A percentile compares a stretch with the other conserved stretches of the same genome.
phyloP scores from a whole-genome alignment of 2,113 vertebrate species.

The Aramus guarauna region DNA sequence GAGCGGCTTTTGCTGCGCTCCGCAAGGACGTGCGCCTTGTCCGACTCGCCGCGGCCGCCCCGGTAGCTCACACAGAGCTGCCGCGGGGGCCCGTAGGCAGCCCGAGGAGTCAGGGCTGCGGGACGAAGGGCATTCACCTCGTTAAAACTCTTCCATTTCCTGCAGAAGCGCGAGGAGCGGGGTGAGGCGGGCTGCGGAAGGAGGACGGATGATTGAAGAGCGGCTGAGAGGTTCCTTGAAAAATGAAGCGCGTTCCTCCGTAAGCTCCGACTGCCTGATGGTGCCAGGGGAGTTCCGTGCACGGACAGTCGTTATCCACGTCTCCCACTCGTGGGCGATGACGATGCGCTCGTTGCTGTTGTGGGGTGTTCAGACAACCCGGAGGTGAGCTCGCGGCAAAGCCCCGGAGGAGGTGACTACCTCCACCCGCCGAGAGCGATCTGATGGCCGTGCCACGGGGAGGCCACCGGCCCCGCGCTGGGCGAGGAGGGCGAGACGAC shows the following conservation, averaged over 20 bases:
- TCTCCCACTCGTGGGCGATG: background rate
- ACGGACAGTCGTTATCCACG: accelerated
- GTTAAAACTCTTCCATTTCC: background rate
- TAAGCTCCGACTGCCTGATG: background rate
- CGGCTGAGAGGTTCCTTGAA: background rate
- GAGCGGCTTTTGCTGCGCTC: background rate
- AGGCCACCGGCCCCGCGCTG: background rate
- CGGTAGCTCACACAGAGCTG: too few relatives aligned
- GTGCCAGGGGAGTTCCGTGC: background rate
- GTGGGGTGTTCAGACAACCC: background rate
- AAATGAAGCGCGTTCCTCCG: background rate
- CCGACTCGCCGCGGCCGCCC: too few relatives aligned
- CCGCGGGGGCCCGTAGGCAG: too few relatives aligned
- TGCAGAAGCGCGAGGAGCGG: background rate
- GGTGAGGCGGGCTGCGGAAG: background rate
- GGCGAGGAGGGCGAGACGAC: accelerated
- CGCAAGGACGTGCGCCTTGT: background rate
- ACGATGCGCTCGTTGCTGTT: accelerated
- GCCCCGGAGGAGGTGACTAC: background rate
- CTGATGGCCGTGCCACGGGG: background rate
- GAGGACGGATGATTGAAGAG: background rate
- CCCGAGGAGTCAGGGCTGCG: background rate
- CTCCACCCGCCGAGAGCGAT: background rate
- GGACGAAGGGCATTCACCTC: background rate
- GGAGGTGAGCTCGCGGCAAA: background rate